Percentiles rank a stretch among this genome's conserved stretches.
Evolutionary conservation across 2,113 vertebrate species (phyloP).

Genomic region (Bubo bubo): DNA sequence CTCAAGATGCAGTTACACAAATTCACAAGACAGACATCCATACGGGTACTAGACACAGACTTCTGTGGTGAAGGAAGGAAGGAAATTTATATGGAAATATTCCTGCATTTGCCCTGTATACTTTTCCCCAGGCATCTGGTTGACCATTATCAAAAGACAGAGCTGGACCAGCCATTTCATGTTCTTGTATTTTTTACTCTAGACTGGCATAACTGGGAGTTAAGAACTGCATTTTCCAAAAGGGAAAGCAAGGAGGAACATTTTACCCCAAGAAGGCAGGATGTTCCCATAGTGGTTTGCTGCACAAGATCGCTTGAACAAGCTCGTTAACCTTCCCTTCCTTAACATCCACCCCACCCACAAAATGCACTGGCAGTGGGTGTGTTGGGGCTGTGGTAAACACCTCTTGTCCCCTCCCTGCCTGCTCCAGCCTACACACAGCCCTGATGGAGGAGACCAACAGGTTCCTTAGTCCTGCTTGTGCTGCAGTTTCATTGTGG

Average conservation of each 20-base stretch:
- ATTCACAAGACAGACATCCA: not conserved
- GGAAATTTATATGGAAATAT: not conserved
- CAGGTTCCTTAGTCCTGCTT: not conserved
- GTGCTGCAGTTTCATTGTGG: not conserved
- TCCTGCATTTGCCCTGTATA: not conserved
- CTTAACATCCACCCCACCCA: not conserved
- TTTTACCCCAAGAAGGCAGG: not conserved
- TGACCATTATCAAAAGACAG: not conserved
- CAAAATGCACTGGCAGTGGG: not conserved
- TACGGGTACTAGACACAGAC: not conserved
- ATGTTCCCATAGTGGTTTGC: not conserved
- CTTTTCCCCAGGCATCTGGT: not conserved
- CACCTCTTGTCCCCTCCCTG: not conserved
- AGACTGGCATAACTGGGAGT: not conserved
- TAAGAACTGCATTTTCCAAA: not conserved
- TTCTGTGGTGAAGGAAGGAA: not conserved
- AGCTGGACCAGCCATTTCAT: not conserved
- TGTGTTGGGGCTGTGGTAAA: not conserved
- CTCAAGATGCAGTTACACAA: not conserved
- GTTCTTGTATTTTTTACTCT: not conserved
- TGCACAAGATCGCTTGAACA: not conserved
- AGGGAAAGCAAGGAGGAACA: not conserved
- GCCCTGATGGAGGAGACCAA: rapidly evolving
- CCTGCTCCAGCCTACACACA: not conserved
- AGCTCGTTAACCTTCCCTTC: not conserved